Evolutionary conservation across 64 coral and sea anemone species (phyloP).

Genomic region (Hydrozoanthus tunicans): DNA sequence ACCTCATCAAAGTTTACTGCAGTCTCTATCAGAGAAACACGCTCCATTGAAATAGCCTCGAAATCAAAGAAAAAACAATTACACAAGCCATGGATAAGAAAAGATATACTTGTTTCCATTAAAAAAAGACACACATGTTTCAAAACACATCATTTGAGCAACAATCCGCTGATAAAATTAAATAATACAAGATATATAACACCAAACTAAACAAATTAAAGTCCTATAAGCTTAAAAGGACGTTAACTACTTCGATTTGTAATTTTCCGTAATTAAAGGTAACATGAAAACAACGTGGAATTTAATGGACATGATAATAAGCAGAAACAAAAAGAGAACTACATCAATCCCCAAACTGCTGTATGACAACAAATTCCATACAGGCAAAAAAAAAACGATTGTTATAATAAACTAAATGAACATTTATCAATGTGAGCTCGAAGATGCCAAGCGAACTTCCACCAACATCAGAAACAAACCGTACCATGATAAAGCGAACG

Average conservation of each 20-base stretch:
- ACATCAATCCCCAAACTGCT: constrained; percentile 2
- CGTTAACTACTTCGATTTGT: constrained; percentile 3
- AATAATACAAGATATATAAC: constrained; percentile 25
- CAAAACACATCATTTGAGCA: not conserved
- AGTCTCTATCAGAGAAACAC: not conserved
- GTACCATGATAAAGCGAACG: no score
- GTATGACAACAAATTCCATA: constrained; percentile 33
- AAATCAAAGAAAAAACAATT: not conserved
- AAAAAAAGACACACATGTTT: not conserved
- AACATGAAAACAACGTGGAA: constrained; percentile 34
- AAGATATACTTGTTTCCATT: not conserved
- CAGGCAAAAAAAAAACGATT: not conserved
- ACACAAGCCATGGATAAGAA: not conserved
- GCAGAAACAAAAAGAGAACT: constrained; percentile 9
- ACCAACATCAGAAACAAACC: not conserved
- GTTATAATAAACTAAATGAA: not conserved
- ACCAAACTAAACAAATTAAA: constrained; percentile 34
- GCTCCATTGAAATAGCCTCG: no score
- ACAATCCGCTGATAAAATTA: not conserved
- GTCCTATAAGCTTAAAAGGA: not conserved
- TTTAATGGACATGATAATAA: constrained; percentile 26
- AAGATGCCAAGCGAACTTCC: not conserved
- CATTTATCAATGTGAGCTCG: not conserved
- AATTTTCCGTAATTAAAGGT: constrained; percentile 15
- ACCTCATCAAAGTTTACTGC: not conserved